Conservation (phyloP, 2,113 vertebrate species). For the Poecilia latipinna region DNA sequence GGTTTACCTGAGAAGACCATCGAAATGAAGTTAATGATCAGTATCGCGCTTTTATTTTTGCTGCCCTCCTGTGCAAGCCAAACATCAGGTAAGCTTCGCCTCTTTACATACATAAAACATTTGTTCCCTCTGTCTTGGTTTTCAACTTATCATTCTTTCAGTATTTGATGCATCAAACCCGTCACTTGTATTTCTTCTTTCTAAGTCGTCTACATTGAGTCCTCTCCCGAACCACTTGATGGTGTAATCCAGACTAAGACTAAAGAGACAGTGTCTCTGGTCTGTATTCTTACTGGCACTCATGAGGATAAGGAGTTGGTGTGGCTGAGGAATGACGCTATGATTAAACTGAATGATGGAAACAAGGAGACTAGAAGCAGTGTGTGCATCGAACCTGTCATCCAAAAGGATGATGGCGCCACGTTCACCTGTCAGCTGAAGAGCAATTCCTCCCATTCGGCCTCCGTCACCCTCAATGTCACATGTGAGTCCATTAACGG, state of each 20-base stretch:
- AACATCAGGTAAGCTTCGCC: slow-evolving; percentile 44
- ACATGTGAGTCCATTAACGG: slow-evolving; percentile 70
- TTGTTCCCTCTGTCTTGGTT: neutral
- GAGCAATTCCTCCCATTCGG: slow-evolving; percentile 39
- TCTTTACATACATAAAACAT: neutral
- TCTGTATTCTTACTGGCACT: slow-evolving; percentile 37
- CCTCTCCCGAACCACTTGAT: slow-evolving; percentile 18
- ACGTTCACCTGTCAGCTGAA: slow-evolving; percentile 74
- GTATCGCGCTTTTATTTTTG: slow-evolving; percentile 26
- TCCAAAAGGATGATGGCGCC: slow-evolving; percentile 63
- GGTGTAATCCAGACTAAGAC: slow-evolving; percentile 51
- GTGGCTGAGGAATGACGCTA: slow-evolving; percentile 74
- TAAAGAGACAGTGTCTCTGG: slow-evolving; percentile 60
- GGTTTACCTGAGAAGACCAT: slow-evolving; percentile 1
- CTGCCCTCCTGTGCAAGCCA: slow-evolving; percentile 40
- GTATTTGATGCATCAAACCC: neutral
- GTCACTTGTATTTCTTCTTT: neutral
- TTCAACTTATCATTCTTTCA: neutral
- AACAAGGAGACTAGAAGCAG: slow-evolving; percentile 64
- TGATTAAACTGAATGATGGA: slow-evolving; percentile 57
- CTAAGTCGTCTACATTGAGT: slow-evolving; percentile 63
- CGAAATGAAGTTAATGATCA: slow-evolving; percentile 49
- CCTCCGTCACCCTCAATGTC: slow-evolving; percentile 75
- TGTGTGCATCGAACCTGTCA: slow-evolving; percentile 72
- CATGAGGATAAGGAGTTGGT: slow-evolving; percentile 60